Evolutionary conservation across 2,888 invertebrate genomes (phyloP).

Genomic region (Eueremaeus valkanovi): DNA sequence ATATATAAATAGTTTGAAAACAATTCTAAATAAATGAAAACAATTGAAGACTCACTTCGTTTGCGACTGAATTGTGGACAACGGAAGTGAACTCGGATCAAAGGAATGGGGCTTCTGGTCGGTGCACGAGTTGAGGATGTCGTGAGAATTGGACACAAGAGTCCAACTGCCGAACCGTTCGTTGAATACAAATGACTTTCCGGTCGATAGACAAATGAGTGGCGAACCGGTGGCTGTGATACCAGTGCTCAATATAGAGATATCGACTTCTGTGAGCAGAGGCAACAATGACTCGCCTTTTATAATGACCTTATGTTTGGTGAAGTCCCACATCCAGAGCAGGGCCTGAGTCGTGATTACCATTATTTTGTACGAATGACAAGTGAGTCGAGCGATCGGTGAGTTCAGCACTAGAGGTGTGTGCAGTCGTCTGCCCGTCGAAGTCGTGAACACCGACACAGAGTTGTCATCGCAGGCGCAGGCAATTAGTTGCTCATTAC

Average conservation of each 20-base stretch:
- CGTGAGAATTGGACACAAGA: constrained; percentile 55
- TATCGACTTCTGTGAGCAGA: constrained; percentile 48
- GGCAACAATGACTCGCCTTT: constrained; percentile 62
- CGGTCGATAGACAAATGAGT: constrained; percentile 75
- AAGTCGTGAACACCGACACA: constrained; percentile 61
- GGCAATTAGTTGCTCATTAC: constrained; percentile 49
- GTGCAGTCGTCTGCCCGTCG: constrained; percentile 54
- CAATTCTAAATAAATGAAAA: not conserved
- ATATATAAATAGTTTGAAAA: not conserved
- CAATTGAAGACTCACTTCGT: constrained; percentile 6
- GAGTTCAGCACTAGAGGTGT: constrained; percentile 61
- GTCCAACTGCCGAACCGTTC: constrained; percentile 63
- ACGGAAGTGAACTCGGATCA: constrained; percentile 31
- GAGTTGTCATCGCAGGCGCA: constrained; percentile 66
- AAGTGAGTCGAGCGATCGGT: constrained; percentile 60
- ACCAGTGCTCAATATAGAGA: constrained; percentile 60
- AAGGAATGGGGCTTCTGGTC: constrained; percentile 49
- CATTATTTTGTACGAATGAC: constrained; percentile 55
- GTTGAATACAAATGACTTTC: constrained; percentile 78
- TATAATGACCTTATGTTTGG: constrained; percentile 49
- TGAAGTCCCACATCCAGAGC: constrained; percentile 54
- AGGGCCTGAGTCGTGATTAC: constrained; percentile 56
- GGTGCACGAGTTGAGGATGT: constrained; percentile 49
- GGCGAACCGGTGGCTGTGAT: constrained; percentile 71
- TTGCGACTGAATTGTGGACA: constrained; percentile 40